Conservation (phyloP, 2,888 invertebrate species). For the Eugnorisma glareosa region DNA sequence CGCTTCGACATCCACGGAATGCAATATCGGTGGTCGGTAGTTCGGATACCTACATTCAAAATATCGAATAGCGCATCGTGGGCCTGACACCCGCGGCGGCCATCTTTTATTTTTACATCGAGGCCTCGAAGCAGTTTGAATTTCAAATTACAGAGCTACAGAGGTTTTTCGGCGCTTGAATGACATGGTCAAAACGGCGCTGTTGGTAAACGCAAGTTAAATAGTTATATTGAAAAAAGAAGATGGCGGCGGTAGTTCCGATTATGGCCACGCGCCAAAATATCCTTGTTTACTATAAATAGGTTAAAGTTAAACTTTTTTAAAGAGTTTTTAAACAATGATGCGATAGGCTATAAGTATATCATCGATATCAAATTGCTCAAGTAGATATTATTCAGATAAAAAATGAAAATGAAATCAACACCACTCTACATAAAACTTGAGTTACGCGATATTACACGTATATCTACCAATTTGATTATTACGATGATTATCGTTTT, state of each 20-base stretch:
- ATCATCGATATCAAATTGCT: not conserved
- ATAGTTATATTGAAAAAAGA: not conserved
- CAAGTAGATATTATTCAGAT: not conserved
- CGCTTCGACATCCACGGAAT: conserved; percentile 57
- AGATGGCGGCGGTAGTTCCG: not conserved
- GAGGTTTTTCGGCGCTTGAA: not conserved
- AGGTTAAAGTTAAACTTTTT: not conserved
- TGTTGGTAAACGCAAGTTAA: not conserved
- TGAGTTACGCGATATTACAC: conserved; percentile 4
- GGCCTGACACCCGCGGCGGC: conserved; percentile 26
- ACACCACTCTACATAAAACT: not conserved
- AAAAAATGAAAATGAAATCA: not conserved
- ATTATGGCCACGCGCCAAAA: not conserved
- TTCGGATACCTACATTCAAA: conserved; percentile 53
- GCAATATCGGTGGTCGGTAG: conserved; percentile 54
- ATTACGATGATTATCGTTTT: conserved; percentile 10
- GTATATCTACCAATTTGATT: not conserved
- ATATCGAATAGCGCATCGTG: conserved; percentile 49
- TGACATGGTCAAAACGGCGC: not conserved
- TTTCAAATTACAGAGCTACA: not conserved
- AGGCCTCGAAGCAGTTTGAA: conserved; percentile 2
- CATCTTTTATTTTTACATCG: conserved; percentile 38
- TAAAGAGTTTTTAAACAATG: not conserved
- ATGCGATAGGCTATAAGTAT: not conserved
- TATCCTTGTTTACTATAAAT: not conserved